Percentiles rank a stretch among this genome's conserved stretches.
phyloP scores from a whole-genome alignment of 2,888 invertebrate genomes.

The Colostygia pectinataria region DNA sequence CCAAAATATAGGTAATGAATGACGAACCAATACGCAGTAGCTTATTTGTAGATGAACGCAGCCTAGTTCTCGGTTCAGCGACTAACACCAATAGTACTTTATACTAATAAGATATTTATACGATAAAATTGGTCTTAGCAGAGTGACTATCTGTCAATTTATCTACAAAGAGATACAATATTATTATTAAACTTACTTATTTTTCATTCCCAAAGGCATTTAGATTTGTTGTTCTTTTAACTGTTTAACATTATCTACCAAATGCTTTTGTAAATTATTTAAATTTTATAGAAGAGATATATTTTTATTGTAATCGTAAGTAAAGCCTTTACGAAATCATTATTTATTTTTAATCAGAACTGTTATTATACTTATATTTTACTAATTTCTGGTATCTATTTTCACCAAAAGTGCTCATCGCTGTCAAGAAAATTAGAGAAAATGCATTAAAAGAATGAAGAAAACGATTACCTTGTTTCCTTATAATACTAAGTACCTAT shows the following conservation, averaged over 20 bases:
- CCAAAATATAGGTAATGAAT: slow-evolving; percentile 80
- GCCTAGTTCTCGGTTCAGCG: slow-evolving; percentile 80
- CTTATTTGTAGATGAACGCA: slow-evolving; percentile 79
- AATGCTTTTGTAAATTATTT: slow-evolving; percentile 80
- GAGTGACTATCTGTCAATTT: slow-evolving; percentile 80
- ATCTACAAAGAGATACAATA: slow-evolving; percentile 64
- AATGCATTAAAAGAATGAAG: slow-evolving; percentile 83
- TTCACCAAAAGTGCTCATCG: slow-evolving; percentile 89
- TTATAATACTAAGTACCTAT: too few species aligned
- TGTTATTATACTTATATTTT: slow-evolving; percentile 58
- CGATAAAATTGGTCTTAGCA: slow-evolving; percentile 74
- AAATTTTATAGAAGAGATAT: slow-evolving; percentile 83
- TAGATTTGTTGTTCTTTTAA: slow-evolving; percentile 75
- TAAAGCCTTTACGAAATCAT: slow-evolving; percentile 61
- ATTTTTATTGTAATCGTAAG: slow-evolving; percentile 81
- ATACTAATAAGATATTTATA: slow-evolving; percentile 79
- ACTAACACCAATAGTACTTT: slow-evolving; percentile 80
- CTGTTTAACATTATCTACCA: slow-evolving; percentile 60
- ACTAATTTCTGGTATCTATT: slow-evolving; percentile 82
- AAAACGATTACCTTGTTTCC: slow-evolving; percentile 65
- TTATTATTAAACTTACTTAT: slow-evolving; percentile 53
- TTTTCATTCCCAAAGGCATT: slow-evolving; percentile 78
- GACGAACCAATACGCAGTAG: slow-evolving; percentile 83
- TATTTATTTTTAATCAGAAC: slow-evolving; percentile 65
- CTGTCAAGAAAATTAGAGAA: slow-evolving; percentile 85